Evolutionary conservation across 2,888 invertebrate species (phyloP).

Genomic region (Encarsia formosa): DNA sequence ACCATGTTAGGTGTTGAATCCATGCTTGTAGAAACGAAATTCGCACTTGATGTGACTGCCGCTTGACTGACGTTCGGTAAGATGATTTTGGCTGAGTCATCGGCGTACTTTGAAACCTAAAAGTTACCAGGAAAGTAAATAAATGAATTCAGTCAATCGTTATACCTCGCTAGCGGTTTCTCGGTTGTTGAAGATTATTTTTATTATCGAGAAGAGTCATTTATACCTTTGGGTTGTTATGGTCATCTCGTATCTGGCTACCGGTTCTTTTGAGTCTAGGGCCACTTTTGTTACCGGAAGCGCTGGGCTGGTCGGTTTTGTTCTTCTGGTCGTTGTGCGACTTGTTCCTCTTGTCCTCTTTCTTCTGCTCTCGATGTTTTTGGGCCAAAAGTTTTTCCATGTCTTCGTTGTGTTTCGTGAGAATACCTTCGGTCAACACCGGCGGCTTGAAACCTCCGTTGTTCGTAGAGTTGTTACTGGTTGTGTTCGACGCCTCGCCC

Average conservation of each 20-base stretch:
- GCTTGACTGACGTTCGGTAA: conserved; percentile 24
- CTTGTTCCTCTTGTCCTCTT: conserved; percentile 51
- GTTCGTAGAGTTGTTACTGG: conserved; percentile 42
- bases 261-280: conserved; percentile 59
- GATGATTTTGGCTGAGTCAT: conserved; percentile 29
- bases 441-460: conserved; percentile 52
- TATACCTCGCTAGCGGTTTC: too few relatives aligned
- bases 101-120: conserved; percentile 38
- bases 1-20: conserved; percentile 29
- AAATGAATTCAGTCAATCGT: too few relatives aligned
- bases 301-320: too few relatives aligned
- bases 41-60: too few relatives aligned
- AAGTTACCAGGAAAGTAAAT: too few relatives aligned
- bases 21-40: conserved; percentile 8
- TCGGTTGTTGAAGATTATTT: too few relatives aligned
- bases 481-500: conserved; percentile 52
- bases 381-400: conserved; percentile 79
- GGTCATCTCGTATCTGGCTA: conserved; percentile 61
- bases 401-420: conserved; percentile 68
- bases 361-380: conserved; percentile 62
- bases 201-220: too few relatives aligned
- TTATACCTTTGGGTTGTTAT: conserved; percentile 48
- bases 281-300: background rate
- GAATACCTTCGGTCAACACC: conserved; percentile 59
- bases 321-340: conserved; percentile 46